Evolutionary conservation across 2,888 invertebrate genomes (phyloP).

Genomic region (Nemotelus pantherinus): DNA sequence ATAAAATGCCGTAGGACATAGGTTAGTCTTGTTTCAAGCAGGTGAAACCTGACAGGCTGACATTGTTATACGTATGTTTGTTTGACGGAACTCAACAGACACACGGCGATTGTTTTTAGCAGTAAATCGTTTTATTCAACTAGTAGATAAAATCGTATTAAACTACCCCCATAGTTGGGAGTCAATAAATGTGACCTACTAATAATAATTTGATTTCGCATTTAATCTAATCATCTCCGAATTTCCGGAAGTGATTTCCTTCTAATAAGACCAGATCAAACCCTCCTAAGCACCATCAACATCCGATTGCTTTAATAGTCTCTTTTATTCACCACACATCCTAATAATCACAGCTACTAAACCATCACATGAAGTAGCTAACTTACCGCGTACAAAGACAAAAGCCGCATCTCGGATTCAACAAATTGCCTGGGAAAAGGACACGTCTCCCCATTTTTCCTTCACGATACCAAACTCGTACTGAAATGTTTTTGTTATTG

Average conservation of each 20-base stretch:
- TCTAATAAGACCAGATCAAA: conserved; percentile 9
- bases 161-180: too few relatives aligned
- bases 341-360: conserved; percentile 37
- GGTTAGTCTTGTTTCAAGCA: not conserved
- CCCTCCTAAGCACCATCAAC: not conserved
- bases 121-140: too few relatives aligned
- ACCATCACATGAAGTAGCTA: conserved; percentile 37
- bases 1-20: conserved; percentile 27
- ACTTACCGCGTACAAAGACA: not conserved
- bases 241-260: conserved; percentile 24
- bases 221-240: conserved; percentile 22
- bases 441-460: conserved; percentile 34
- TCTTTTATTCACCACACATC: conserved; percentile 34
- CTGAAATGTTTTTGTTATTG: conserved; percentile 23
- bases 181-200: too few relatives aligned
- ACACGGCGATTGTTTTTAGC: too few relatives aligned
- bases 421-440: conserved; percentile 35
- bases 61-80: too few relatives aligned
- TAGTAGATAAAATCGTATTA: too few relatives aligned
- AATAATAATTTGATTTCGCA: not conserved
- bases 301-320: conserved; percentile 17
- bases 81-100: too few relatives aligned
- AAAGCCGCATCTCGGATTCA: conserved; percentile 5
- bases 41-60: too few relatives aligned
- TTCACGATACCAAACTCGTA: not conserved